These are phyloP conservation scores for Olivierus martensii DNA, from an alignment of 1,140 invertebrate genomes.

Conservation along the genomic window DNA sequence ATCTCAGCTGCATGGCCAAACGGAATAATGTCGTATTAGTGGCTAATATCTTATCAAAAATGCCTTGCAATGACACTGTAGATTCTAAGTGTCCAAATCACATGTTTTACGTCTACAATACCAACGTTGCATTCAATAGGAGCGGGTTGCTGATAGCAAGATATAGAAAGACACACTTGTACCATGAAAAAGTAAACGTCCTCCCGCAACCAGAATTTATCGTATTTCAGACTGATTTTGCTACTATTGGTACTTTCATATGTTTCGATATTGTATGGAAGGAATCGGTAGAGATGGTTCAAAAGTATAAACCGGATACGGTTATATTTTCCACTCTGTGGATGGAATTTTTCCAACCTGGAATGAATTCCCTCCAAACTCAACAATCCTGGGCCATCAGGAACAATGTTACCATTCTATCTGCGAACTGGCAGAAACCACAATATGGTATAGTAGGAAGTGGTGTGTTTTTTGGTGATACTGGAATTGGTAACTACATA, in stretches of 20 bases:
- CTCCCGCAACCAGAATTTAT: constrained; percentile 36
- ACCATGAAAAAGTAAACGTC: constrained; percentile 38
- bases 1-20: constrained; percentile 41
- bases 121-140: constrained; percentile 55
- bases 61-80: constrained; percentile 33
- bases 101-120: constrained; percentile 45
- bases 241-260: constrained; percentile 54
- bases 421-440: constrained; percentile 38
- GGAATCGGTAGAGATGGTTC: constrained; percentile 33
- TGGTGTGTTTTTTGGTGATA: constrained; percentile 11
- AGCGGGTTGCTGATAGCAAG: constrained; percentile 41
- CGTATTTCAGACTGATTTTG: constrained; percentile 40
- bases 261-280: constrained; percentile 59
- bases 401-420: constrained; percentile 41
- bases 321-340: constrained; percentile 55
- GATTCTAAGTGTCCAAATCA: neutral
- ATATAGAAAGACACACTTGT: constrained; percentile 65
- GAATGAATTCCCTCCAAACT: constrained; percentile 38
- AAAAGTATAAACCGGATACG: constrained; percentile 42
- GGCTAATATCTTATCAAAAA: constrained; percentile 36
- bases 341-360: constrained; percentile 50
- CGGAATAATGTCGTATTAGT: constrained; percentile 33
- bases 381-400: constrained; percentile 40
- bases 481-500: constrained; percentile 1
- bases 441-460: constrained; percentile 9